Conservation (phyloP, 2,888 invertebrate species). For the Pyrocoelia pectoralis region DNA sequence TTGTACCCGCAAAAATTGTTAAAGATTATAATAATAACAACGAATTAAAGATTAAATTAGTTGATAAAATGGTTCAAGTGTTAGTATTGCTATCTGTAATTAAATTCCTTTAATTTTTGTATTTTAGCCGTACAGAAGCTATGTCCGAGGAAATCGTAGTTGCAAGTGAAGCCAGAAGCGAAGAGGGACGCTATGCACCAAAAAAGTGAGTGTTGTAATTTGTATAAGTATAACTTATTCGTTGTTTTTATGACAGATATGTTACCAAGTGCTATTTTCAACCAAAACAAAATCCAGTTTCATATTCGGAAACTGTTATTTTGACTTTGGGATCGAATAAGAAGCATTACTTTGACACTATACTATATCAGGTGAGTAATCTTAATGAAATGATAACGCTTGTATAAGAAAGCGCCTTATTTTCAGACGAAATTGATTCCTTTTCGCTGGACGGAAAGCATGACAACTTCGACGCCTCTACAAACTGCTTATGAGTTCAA, state of each 20-base stretch:
- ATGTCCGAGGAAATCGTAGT: conserved; percentile 18
- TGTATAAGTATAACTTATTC: background rate
- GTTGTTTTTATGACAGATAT: conserved; percentile 46
- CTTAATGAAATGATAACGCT: background rate
- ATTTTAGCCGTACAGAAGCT: conserved; percentile 27
- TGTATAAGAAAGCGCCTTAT: background rate
- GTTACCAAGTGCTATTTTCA: conserved; percentile 53
- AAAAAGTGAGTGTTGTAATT: conserved; percentile 44
- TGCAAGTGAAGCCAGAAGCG: conserved; percentile 41
- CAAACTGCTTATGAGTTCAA: conserved; percentile 22
- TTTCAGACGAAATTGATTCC: conserved; percentile 43
- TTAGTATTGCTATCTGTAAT: conserved; percentile 38
- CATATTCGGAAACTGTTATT: conserved; percentile 54
- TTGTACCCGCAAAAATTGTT: conserved; percentile 47
- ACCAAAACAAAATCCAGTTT: conserved; percentile 51
- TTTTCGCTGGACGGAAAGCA: conserved; percentile 43
- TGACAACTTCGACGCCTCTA: conserved; percentile 37
- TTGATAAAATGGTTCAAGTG: conserved; percentile 47
- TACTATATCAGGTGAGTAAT: conserved; percentile 45
- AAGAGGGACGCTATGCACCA: conserved; percentile 43
- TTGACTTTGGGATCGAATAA: conserved; percentile 46
- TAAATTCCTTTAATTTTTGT: background rate
- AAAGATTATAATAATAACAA: conserved; percentile 35
- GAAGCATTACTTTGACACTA: conserved; percentile 45
- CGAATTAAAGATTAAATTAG: conserved; percentile 38